phyloP scores from a whole-genome alignment of 2,113 vertebrate species.

The Malaclemys terrapin region DNA sequence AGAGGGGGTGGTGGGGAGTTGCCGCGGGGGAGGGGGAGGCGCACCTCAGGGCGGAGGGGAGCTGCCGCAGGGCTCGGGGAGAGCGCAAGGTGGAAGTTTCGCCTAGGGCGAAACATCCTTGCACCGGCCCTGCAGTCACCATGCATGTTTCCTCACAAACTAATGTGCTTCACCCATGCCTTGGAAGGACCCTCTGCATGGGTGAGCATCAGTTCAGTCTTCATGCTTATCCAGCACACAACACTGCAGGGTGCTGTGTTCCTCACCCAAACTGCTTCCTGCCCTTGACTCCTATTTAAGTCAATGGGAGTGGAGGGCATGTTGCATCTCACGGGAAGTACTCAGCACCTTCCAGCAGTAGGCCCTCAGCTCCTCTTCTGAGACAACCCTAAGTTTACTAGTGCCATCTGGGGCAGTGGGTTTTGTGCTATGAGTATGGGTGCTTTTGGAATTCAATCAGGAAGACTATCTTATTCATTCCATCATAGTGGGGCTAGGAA shows the following conservation, averaged over 20 bases:
- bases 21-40: no score
- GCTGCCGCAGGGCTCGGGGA: no score
- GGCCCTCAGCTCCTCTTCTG: not conserved
- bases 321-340: not conserved
- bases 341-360: not conserved
- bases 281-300: not conserved
- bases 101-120: no score
- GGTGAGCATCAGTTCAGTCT: not conserved
- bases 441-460: not conserved
- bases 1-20: no score
- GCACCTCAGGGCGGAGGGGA: no score
- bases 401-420: not conserved
- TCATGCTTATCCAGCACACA: not conserved
- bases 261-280: not conserved
- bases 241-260: not conserved
- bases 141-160: not conserved
- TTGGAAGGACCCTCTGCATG: not conserved
- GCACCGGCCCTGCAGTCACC: not conserved
- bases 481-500: not conserved
- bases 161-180: not conserved
- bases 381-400: not conserved
- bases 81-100: no score
- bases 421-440: not conserved
- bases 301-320: not conserved
- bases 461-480: not conserved